Evolutionary conservation across 2,113 vertebrate genomes (phyloP).

Genomic region (Canis aureus): DNA sequence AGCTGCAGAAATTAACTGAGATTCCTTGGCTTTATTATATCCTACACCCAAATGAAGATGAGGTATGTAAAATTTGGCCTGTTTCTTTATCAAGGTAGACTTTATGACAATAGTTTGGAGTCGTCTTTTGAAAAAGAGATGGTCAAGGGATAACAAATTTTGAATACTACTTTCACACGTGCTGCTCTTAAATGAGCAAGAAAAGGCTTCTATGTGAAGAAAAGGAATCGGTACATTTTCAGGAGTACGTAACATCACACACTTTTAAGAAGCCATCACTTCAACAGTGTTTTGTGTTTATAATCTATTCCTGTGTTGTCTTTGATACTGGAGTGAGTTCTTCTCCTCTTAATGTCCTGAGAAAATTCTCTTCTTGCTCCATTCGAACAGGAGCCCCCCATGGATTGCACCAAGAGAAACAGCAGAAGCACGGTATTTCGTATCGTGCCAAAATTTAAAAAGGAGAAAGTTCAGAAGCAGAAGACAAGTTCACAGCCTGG

Average conservation of each 20-base stretch:
- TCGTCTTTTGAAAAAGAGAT: background rate
- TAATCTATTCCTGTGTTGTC: background rate
- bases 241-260: background rate
- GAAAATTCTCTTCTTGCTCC: constrained; percentile 42
- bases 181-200: background rate
- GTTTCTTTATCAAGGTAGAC: background rate
- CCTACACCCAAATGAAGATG: constrained; percentile 95
- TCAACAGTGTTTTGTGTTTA: background rate
- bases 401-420: constrained; percentile 98
- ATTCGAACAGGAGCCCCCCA: constrained; percentile 93
- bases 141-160: background rate
- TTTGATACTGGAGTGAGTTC: background rate
- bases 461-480: constrained; percentile 95
- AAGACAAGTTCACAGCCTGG: constrained; percentile 96
- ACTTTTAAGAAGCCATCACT: background rate
- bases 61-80: constrained; percentile 88
- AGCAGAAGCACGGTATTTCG: constrained; percentile 97
- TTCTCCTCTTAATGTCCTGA: constrained; percentile 11
- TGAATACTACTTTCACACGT: background rate
- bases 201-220: background rate
- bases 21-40: constrained; percentile 97
- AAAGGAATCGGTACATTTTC: background rate
- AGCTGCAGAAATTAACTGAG: constrained; percentile 95
- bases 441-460: constrained; percentile 99
- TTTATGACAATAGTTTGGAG: background rate